These are phyloP conservation scores for Sorex araneus DNA, from an alignment of 2,113 vertebrate genomes.

Conservation along the genomic window DNA sequence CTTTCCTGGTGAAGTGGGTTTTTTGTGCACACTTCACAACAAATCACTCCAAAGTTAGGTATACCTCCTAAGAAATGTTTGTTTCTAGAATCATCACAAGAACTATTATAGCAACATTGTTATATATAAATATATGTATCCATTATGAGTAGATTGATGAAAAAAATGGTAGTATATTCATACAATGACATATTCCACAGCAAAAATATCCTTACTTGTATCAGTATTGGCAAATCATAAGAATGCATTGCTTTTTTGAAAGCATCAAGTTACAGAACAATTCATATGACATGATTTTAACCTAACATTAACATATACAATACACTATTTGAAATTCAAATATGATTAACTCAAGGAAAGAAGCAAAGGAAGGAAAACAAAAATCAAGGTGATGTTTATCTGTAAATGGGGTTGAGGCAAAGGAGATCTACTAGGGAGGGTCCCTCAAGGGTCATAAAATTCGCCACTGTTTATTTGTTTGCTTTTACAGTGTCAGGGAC, in stretches of 20 bases:
- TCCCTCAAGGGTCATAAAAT: neutral
- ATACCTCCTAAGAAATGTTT: neutral
- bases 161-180: neutral
- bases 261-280: constrained; percentile 20
- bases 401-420: neutral
- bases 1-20: neutral
- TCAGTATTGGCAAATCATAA: neutral
- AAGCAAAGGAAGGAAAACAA: neutral
- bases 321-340: neutral
- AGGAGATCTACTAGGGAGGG: neutral
- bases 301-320: neutral
- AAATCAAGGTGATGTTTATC: neutral
- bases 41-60: neutral
- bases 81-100: neutral
- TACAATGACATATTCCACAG: neutral
- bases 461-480: neutral
- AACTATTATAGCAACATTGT: neutral
- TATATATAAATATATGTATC: neutral
- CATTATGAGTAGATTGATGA: neutral
- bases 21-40: neutral
- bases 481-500: no score
- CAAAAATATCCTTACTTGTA: neutral
- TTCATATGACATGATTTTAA: neutral
- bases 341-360: neutral
- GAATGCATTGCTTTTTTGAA: neutral